phyloP scores from a whole-genome alignment of 2,797 vertebrate genomes.

The Schizothorax lantsangensis region DNA sequence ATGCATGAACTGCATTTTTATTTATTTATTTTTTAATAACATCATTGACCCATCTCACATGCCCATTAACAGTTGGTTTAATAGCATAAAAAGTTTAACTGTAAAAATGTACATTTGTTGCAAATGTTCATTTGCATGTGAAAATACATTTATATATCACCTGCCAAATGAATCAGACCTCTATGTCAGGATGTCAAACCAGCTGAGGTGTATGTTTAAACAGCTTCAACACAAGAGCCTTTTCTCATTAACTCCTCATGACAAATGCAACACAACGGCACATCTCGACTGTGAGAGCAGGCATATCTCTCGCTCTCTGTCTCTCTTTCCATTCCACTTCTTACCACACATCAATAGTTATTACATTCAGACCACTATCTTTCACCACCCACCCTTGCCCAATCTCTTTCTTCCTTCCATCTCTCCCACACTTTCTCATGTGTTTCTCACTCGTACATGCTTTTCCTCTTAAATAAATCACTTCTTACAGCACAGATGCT shows the following conservation, averaged over 20 bases:
- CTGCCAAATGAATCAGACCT: slow-evolving; percentile 2
- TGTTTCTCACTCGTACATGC: slow-evolving; percentile 29
- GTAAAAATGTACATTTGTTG: background rate
- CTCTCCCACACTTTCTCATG: slow-evolving; percentile 39
- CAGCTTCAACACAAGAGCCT: background rate
- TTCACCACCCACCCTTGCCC: slow-evolving; percentile 6
- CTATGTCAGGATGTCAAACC: background rate
- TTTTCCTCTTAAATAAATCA: slow-evolving; percentile 63
- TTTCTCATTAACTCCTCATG: slow-evolving; percentile 34
- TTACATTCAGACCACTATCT: slow-evolving; percentile 44
- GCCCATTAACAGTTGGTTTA: no score
- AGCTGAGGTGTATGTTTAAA: slow-evolving; percentile 19
- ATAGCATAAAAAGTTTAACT: no score
- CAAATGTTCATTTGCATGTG: background rate
- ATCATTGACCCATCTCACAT: no score
- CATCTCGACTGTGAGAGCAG: slow-evolving; percentile 6
- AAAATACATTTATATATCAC: background rate
- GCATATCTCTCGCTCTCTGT: slow-evolving; percentile 19
- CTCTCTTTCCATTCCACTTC: slow-evolving; percentile 19
- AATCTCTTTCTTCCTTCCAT: slow-evolving; percentile 40
- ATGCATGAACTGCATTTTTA: no score
- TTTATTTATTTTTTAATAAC: no score
- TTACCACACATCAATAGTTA: slow-evolving; percentile 51
- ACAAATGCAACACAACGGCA: slow-evolving; percentile 22
- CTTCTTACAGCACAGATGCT: slow-evolving; percentile 58